These are phyloP conservation scores for Drosophila albomicans DNA, from an alignment of 1,140 invertebrate species.

Conservation along the genomic window DNA sequence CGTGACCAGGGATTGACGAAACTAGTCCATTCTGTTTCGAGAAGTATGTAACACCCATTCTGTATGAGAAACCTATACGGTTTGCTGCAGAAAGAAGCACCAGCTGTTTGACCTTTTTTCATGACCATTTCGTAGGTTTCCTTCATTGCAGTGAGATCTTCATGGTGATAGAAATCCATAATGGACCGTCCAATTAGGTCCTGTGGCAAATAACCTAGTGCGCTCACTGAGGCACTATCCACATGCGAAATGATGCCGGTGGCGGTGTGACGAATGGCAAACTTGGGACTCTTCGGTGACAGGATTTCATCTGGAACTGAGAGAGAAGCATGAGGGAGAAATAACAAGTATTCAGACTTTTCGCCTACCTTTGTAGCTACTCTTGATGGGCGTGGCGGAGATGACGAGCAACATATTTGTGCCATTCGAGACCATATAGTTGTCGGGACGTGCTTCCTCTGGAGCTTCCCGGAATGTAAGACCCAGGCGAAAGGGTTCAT, in stretches of 20 bases:
- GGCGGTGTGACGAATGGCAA: slow-evolving; percentile 91
- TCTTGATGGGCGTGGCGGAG: slow-evolving; percentile 89
- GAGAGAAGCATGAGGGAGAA: background rate
- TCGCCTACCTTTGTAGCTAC: slow-evolving; percentile 90
- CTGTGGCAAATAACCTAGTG: slow-evolving; percentile 95
- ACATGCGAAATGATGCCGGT: slow-evolving; percentile 91
- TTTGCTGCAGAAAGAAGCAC: slow-evolving; percentile 90
- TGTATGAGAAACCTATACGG: slow-evolving; percentile 91
- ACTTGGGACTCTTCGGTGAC: slow-evolving; percentile 86
- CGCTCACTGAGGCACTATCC: slow-evolving; percentile 91
- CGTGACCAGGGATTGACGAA: slow-evolving; percentile 97
- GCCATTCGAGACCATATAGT: slow-evolving; percentile 67
- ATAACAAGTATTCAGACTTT: background rate
- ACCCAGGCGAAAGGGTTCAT: slow-evolving; percentile 91
- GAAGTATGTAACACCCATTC: slow-evolving; percentile 92
- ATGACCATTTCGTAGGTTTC: slow-evolving; percentile 93
- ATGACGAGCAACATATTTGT: slow-evolving; percentile 89
- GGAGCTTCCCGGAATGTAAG: slow-evolving; percentile 88
- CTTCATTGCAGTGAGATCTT: slow-evolving; percentile 92
- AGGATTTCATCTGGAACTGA: slow-evolving; percentile 88
- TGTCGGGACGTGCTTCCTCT: slow-evolving; percentile 84
- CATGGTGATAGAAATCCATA: slow-evolving; percentile 95
- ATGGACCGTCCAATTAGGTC: slow-evolving; percentile 93
- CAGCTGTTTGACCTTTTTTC: slow-evolving; percentile 86
- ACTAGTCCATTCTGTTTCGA: slow-evolving; percentile 97